Evolutionary conservation across 1,140 invertebrate genomes (phyloP).

Genomic region (Temnothorax curvispinosus): DNA sequence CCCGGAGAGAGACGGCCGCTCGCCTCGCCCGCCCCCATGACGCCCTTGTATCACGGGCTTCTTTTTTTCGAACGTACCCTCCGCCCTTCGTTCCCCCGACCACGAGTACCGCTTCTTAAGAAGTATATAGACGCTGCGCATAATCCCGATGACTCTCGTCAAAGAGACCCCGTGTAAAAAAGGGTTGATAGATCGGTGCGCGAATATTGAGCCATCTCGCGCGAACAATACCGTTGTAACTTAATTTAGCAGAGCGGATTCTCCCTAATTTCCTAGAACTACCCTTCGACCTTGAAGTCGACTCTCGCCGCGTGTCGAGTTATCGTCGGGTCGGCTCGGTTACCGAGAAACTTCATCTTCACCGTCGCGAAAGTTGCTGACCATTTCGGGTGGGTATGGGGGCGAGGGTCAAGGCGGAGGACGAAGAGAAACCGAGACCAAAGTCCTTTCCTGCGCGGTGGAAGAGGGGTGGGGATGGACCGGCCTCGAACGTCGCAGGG

Average conservation of each 20-base stretch:
- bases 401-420: conserved; percentile 56
- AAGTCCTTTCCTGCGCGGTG: conserved; percentile 45
- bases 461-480: conserved; percentile 37
- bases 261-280: not conserved
- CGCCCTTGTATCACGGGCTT: conserved; percentile 46
- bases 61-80: conserved; percentile 61
- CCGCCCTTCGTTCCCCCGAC: conserved; percentile 15
- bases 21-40: conserved; percentile 16
- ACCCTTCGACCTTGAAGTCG: conserved; percentile 22
- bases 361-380: conserved; percentile 25
- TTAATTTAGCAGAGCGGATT: not conserved
- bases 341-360: conserved; percentile 31
- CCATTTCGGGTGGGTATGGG: conserved; percentile 25
- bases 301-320: not conserved
- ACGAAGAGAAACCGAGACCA: conserved; percentile 21
- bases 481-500: conserved; percentile 18
- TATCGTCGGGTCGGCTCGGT: not conserved
- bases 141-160: not conserved
- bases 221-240: too few relatives aligned
- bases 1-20: conserved; percentile 25
- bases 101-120: not conserved
- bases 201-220: not conserved
- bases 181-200: not conserved
- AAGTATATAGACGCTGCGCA: not conserved
- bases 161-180: not conserved